These are phyloP conservation scores for Chloromyia formosa DNA, from an alignment of 2,888 invertebrate genomes.

Conservation along the genomic window DNA sequence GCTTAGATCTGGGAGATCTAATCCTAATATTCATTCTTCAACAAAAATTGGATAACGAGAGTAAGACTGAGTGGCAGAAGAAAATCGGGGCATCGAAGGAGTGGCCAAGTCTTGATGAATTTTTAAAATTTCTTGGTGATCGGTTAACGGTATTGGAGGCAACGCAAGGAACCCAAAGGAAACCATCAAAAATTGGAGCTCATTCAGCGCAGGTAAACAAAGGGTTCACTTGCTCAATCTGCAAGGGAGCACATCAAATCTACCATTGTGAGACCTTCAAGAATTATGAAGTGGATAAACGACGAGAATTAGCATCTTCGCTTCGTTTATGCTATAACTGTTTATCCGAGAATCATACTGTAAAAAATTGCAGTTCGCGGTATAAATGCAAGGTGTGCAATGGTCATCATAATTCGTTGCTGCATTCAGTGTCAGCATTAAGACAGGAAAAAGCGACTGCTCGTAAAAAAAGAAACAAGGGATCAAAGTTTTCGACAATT, in stretches of 20 bases:
- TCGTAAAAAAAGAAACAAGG: neutral
- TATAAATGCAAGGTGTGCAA: too few relatives aligned
- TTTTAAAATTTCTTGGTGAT: neutral
- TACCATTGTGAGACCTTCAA: neutral
- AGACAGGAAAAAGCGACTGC: neutral
- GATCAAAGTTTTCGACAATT: neutral
- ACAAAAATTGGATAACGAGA: neutral
- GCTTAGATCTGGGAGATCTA: too few relatives aligned
- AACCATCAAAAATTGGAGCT: neutral
- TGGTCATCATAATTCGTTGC: neutral
- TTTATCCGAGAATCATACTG: too few relatives aligned
- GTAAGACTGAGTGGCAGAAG: neutral
- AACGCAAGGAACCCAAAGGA: neutral
- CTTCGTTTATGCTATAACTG: too few relatives aligned
- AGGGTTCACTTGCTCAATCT: neutral
- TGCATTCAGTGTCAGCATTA: neutral
- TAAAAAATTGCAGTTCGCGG: too few relatives aligned
- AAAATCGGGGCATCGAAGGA: neutral
- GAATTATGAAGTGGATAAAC: neutral
- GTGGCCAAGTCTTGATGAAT: neutral
- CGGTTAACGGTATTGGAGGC: neutral
- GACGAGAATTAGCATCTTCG: too few relatives aligned
- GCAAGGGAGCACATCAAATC: neutral
- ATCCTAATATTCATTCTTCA: neutral
- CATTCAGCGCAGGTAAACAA: neutral